Base-by-base conservation (phyloP, 2,113 vertebrate genomes). In the Eublepharis macularius region DNA sequence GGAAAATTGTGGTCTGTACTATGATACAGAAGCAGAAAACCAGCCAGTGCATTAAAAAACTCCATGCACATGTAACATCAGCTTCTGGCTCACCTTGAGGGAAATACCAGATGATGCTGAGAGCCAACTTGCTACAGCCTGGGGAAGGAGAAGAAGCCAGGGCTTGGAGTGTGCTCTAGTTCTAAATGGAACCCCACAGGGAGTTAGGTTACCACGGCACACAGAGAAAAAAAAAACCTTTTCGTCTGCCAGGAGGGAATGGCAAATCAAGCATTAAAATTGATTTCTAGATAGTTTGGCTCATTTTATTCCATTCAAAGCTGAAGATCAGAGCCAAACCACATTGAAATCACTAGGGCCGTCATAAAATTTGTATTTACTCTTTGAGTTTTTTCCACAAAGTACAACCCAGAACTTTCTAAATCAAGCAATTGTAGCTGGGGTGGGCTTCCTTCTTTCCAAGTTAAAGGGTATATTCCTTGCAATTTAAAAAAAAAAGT, bases 1-100 rank as follows among this genome's bases (percentile, higher is more conserved):
- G 14, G 84, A 80, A 90, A 80, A 73, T 32, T 65, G 76, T 76
- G 74, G 43, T 63, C 89, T 84, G 34, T 88, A 39, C 36, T 34
- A 70, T 83, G 80, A 94, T 73, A 89, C 19, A 76, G 88, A 92
- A 90, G 12, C 39, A 85, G 76, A 72, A 89, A 90, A 41, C 24
- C 75, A 34, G 73, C 32, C 6, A 51, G 91, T n/a, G 86, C 68
- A 74, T n/a, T 32, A 0, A 4, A 43, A 47, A 93, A 90, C 49
- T 75, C 70, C 8, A 32, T 39, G 82, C 16, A 85, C 19, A 32
- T 88, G 49, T 91, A 93, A 93, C 13, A 84, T 26, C 43, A 63
- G 34, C 49, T 32, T 13, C 6, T 76, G 70, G 24, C 43, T 86
- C 73, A 82, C 80, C 88, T 88, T 34, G 45, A 86, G 6, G 43